A percentile compares a stretch with the other conserved stretches of the same genome.
Evolutionary conservation across 2,113 vertebrate species (phyloP).

Genomic region (Tretioscincus oriximinensis): DNA sequence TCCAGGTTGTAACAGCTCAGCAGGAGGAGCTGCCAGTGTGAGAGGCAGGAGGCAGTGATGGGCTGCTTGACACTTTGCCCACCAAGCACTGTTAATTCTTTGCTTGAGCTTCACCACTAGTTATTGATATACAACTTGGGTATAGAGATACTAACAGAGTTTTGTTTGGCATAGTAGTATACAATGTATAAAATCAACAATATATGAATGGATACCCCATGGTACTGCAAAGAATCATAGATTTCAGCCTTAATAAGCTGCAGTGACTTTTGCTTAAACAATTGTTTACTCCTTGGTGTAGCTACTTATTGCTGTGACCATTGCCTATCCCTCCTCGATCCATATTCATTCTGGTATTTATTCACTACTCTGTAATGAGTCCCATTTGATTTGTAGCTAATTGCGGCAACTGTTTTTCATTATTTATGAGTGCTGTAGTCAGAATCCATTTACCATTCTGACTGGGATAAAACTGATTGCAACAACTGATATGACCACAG

Average conservation of each 20-base stretch:
- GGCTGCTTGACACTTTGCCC: too few species aligned
- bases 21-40: too few species aligned
- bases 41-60: too few species aligned
- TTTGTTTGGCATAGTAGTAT: too few species aligned
- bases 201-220: not conserved
- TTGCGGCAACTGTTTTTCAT: conserved; percentile 65
- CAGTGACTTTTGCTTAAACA: conserved; percentile 28
- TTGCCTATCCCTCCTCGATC: conserved; percentile 18
- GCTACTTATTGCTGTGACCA: conserved; percentile 26
- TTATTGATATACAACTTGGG: too few species aligned
- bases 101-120: too few species aligned
- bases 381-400: conserved; percentile 69
- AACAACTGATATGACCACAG: conserved; percentile 47
- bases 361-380: conserved; percentile 56
- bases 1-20: too few species aligned
- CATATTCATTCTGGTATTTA: conserved; percentile 51
- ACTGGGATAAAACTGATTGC: conserved; percentile 48
- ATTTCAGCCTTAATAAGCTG: conserved; percentile 17
- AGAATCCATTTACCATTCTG: conserved; percentile 66
- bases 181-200: too few species aligned
- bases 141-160: too few species aligned
- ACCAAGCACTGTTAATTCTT: too few species aligned
- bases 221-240: not conserved
- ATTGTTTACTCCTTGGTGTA: not conserved
- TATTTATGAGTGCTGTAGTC: conserved; percentile 67